A percentile compares a stretch with the other conserved stretches of the same genome.
These are phyloP conservation scores for Hydrozoanthus tunicans DNA, from an alignment of 64 coral and sea anemone genomes.

Conservation along the genomic window DNA sequence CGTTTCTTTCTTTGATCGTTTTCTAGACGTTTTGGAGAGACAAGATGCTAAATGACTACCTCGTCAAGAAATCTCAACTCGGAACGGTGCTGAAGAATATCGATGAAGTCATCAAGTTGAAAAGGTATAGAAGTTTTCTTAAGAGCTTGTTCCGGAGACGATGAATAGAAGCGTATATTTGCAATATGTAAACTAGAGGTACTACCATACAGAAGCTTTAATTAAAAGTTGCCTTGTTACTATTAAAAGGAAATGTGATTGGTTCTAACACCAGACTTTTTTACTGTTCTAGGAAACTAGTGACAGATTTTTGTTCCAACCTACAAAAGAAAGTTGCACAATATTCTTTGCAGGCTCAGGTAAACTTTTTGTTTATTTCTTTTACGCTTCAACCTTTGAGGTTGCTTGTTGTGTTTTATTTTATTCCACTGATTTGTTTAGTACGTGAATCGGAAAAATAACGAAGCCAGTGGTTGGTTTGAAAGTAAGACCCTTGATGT, in stretches of 20 bases:
- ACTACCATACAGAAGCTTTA: too few relatives aligned
- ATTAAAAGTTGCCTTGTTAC: too few relatives aligned
- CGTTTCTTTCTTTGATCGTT: not conserved
- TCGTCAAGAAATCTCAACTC: conserved; percentile 83
- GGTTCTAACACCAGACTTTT: not conserved
- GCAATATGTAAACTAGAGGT: too few relatives aligned
- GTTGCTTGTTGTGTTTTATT: too few relatives aligned
- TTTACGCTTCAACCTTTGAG: too few relatives aligned
- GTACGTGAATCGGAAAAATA: too few relatives aligned
- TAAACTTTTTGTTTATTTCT: not conserved
- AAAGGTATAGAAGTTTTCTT: conserved; percentile 55
- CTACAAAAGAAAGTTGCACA: conserved; percentile 87
- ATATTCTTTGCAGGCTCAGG: conserved; percentile 94
- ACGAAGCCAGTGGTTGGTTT: too few relatives aligned
- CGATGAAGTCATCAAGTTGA: conserved; percentile 93
- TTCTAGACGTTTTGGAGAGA: conserved; percentile 86
- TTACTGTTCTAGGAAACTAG: conserved; percentile 66
- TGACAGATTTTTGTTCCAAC: conserved; percentile 80
- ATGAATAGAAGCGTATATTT: too few relatives aligned
- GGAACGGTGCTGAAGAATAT: conserved; percentile 88
- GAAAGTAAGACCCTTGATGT: too few relatives aligned
- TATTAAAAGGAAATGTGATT: not conserved
- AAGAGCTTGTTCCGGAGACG: not conserved
- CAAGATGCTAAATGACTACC: conserved; percentile 95
- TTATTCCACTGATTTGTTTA: not conserved